Evolutionary conservation across 2,888 invertebrate genomes (phyloP).

Genomic region (Galeruca laticollis): DNA sequence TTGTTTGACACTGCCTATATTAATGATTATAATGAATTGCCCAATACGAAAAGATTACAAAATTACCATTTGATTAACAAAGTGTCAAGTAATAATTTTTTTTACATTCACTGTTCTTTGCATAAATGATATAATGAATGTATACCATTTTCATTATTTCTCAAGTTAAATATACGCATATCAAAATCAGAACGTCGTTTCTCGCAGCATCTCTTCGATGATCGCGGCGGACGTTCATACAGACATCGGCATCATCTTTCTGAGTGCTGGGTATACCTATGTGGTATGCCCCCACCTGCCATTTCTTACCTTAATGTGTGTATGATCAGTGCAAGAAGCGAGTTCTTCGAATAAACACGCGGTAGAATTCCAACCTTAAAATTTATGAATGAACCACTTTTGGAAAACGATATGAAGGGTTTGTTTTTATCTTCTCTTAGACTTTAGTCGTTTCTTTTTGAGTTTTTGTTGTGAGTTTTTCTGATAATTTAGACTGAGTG

Average conservation of each 20-base stretch:
- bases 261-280: conserved; percentile 64
- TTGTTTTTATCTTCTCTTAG: conserved; percentile 27
- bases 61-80: no score
- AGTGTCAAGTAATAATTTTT: no score
- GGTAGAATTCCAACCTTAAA: conserved; percentile 49
- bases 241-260: conserved; percentile 62
- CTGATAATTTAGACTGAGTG: conserved; percentile 24
- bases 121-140: background rate
- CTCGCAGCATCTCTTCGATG: conserved; percentile 11
- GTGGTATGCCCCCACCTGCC: conserved; percentile 64
- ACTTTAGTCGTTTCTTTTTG: conserved; percentile 23
- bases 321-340: conserved; percentile 67
- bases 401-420: conserved; percentile 12
- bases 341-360: conserved; percentile 66
- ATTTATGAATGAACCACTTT: conserved; percentile 53
- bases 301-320: conserved; percentile 66
- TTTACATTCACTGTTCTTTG: background rate
- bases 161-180: background rate
- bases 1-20: no score
- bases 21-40: no score
- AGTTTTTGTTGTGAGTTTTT: conserved; percentile 30
- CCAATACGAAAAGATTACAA: no score
- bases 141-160: background rate
- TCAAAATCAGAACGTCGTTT: background rate
- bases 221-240: conserved; percentile 19